These are phyloP conservation scores for Wiebesia pumilae DNA, from an alignment of 1,140 invertebrate species.

Conservation along the genomic window DNA sequence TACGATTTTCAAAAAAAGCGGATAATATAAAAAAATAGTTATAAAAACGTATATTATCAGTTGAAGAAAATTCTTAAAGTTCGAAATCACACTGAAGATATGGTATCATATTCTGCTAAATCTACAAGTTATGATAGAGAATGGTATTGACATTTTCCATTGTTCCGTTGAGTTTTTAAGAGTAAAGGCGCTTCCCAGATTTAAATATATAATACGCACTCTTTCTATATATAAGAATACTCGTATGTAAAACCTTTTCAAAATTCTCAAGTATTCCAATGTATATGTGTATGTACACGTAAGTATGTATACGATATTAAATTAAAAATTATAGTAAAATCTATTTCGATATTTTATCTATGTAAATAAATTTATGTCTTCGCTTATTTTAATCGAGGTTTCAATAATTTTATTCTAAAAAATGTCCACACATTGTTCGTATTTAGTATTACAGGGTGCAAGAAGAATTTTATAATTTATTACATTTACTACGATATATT, in stretches of 20 bases:
- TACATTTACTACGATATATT: not conserved
- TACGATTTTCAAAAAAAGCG: not conserved
- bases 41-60: not conserved
- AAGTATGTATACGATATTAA: not conserved
- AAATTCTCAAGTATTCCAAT: not conserved
- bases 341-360: not conserved
- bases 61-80: not conserved
- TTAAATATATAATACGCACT: not conserved
- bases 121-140: not conserved
- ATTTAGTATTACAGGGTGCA: too few relatives aligned
- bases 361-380: too few relatives aligned
- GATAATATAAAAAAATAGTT: not conserved
- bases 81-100: not conserved
- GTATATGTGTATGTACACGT: too few relatives aligned
- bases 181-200: not conserved
- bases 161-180: not conserved
- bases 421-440: too few relatives aligned
- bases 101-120: not conserved
- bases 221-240: not conserved
- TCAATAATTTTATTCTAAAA: too few relatives aligned
- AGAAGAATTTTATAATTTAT: not conserved
- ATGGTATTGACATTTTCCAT: conserved; percentile 13
- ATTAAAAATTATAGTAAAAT: not conserved
- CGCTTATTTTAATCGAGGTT: too few relatives aligned
- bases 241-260: not conserved